phyloP scores from a whole-genome alignment of 2,113 vertebrate species.

The Calidris pugnax region DNA sequence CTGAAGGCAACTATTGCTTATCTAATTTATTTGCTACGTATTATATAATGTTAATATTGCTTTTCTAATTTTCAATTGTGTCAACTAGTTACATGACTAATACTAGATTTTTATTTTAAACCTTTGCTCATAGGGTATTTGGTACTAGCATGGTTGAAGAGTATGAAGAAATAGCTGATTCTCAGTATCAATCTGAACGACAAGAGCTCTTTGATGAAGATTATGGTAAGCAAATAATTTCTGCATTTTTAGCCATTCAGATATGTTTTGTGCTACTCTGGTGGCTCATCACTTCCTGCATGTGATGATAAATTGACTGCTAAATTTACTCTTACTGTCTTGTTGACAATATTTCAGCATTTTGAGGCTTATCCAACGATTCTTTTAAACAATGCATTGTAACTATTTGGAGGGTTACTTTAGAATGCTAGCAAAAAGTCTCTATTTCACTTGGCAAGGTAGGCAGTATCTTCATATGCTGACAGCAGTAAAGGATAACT shows the following conservation, averaged over 20 bases:
- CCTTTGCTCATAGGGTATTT: slow-evolving; percentile 84
- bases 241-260: background rate
- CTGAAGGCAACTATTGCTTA: background rate
- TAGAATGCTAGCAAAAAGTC: background rate
- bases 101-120: background rate
- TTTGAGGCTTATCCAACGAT: background rate
- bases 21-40: background rate
- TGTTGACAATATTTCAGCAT: background rate
- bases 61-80: background rate
- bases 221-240: slow-evolving; percentile 81
- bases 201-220: slow-evolving; percentile 94
- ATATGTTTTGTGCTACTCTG: background rate
- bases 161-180: slow-evolving; percentile 97
- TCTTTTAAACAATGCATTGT: background rate
- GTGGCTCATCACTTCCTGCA: background rate
- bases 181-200: slow-evolving; percentile 92
- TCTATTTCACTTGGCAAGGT: background rate
- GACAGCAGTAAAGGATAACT: background rate
- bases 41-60: background rate
- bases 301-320: background rate
- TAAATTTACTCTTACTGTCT: background rate
- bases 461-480: background rate
- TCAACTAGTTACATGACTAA: background rate
- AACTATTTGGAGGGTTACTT: background rate
- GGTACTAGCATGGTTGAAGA: slow-evolving; percentile 99